These are phyloP conservation scores for Conistra vaccinii DNA, from an alignment of 2,888 invertebrate genomes.

Conservation along the genomic window DNA sequence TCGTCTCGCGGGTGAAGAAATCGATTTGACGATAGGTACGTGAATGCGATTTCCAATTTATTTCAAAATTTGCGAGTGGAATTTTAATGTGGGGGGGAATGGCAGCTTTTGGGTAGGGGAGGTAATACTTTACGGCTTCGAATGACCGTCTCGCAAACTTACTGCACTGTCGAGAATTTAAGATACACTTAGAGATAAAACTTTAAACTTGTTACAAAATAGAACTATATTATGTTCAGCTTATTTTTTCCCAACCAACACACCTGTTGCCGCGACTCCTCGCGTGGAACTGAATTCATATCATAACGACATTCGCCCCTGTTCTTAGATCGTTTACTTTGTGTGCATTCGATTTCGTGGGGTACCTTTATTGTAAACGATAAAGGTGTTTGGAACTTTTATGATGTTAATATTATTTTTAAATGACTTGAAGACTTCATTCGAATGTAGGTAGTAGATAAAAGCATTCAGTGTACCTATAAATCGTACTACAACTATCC, in stretches of 20 bases:
- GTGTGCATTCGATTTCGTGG: slow-evolving; percentile 45
- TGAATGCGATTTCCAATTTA: slow-evolving; percentile 81
- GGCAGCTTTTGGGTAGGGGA: slow-evolving; percentile 49
- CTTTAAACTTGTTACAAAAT: slow-evolving; percentile 35
- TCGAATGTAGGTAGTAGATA: background rate
- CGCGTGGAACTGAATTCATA: slow-evolving; percentile 61
- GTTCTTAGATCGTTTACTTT: slow-evolving; percentile 48
- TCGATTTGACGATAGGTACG: slow-evolving; percentile 81
- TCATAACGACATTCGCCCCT: slow-evolving; percentile 46
- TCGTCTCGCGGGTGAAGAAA: slow-evolving; percentile 78
- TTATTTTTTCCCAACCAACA: slow-evolving; percentile 38
- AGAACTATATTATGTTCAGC: slow-evolving; percentile 9
- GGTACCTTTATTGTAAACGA: slow-evolving; percentile 29
- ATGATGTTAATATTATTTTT: background rate
- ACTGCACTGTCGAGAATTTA: slow-evolving; percentile 67
- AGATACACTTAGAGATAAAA: slow-evolving; percentile 48
- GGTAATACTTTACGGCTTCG: slow-evolving; percentile 68
- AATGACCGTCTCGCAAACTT: slow-evolving; percentile 71
- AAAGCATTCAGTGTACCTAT: background rate
- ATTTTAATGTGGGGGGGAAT: slow-evolving; percentile 76
- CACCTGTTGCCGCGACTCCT: slow-evolving; percentile 58
- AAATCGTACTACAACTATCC: too few relatives aligned
- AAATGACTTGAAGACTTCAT: background rate
- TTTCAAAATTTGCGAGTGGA: slow-evolving; percentile 80
- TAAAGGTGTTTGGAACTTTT: slow-evolving; percentile 16